Evolutionary conservation across 2,888 invertebrate species (phyloP).

Genomic region (Drosophila kuntzei): DNA sequence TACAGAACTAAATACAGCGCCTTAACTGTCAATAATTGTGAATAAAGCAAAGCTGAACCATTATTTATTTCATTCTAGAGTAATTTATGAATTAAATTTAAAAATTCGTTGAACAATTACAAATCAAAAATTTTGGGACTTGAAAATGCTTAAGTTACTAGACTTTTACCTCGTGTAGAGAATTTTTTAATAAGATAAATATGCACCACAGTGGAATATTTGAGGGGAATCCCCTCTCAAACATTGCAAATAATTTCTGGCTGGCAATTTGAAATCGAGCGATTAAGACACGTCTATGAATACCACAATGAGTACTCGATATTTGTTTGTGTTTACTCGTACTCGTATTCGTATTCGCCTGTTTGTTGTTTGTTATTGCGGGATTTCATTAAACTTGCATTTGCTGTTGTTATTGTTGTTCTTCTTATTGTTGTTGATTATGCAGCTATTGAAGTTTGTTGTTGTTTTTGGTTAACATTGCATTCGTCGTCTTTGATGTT

Average conservation of each 20-base stretch:
- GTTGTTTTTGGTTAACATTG: constrained; percentile 48
- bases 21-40: too few species aligned
- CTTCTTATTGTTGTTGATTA: constrained; percentile 27
- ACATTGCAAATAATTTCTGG: constrained; percentile 11
- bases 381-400: constrained; percentile 64
- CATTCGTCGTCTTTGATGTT: constrained; percentile 16
- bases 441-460: constrained; percentile 12
- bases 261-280: constrained; percentile 57
- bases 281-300: constrained; percentile 63
- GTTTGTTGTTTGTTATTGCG: constrained; percentile 59
- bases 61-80: too few species aligned
- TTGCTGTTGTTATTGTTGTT: constrained; percentile 18
- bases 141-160: too few species aligned
- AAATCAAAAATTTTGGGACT: too few species aligned
- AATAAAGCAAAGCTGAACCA: too few species aligned
- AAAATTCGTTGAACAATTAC: too few species aligned
- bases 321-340: constrained; percentile 4
- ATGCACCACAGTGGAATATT: constrained; percentile 32
- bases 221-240: constrained; percentile 25
- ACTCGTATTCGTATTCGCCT: constrained; percentile 7
- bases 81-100: too few species aligned
- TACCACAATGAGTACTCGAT: constrained; percentile 7
- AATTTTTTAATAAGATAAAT: constrained; percentile 12
- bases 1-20: too few species aligned
- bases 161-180: too few species aligned